Percentiles rank a stretch among this genome's conserved stretches.
Conservation (phyloP, 2,888 invertebrate genomes). For the Odontomyia ornata region DNA sequence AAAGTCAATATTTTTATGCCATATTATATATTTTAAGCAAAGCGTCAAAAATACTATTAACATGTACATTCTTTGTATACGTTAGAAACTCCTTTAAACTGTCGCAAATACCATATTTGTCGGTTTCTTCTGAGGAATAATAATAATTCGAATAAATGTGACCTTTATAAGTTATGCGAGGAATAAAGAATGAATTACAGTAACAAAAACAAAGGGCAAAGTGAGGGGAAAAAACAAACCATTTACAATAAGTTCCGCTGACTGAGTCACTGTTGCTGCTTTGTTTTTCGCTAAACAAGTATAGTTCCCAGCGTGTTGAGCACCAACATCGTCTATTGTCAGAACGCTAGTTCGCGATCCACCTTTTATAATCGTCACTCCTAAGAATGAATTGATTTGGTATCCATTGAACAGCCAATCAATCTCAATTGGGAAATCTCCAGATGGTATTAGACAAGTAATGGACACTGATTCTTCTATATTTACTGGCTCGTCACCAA, state of each 20-base stretch:
- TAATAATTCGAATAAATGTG: too few species aligned
- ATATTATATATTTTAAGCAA: too few species aligned
- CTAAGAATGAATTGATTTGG: conserved; percentile 61
- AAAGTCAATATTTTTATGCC: too few species aligned
- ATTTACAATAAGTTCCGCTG: conserved; percentile 77
- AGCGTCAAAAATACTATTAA: too few species aligned
- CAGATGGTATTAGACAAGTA: conserved; percentile 75
- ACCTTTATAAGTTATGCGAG: too few species aligned
- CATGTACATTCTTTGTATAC: too few species aligned
- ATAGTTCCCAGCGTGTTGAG: conserved; percentile 78
- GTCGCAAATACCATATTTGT: too few species aligned
- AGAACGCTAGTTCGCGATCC: conserved; percentile 68
- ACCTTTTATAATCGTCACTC: conserved; percentile 61
- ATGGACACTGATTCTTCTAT: conserved; percentile 71
- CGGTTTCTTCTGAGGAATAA: too few species aligned
- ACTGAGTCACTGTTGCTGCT: conserved; percentile 75
- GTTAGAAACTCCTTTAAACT: too few species aligned
- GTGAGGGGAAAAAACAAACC: too few species aligned
- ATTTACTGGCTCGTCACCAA: conserved; percentile 77
- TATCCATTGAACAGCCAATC: conserved; percentile 75
- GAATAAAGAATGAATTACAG: too few species aligned
- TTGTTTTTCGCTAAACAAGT: conserved; percentile 78
- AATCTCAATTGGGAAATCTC: conserved; percentile 81
- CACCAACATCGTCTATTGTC: conserved; percentile 74
- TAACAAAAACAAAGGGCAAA: too few species aligned